phyloP scores from a whole-genome alignment of 1,140 invertebrate genomes.

The Alviniconcha marisindica region DNA sequence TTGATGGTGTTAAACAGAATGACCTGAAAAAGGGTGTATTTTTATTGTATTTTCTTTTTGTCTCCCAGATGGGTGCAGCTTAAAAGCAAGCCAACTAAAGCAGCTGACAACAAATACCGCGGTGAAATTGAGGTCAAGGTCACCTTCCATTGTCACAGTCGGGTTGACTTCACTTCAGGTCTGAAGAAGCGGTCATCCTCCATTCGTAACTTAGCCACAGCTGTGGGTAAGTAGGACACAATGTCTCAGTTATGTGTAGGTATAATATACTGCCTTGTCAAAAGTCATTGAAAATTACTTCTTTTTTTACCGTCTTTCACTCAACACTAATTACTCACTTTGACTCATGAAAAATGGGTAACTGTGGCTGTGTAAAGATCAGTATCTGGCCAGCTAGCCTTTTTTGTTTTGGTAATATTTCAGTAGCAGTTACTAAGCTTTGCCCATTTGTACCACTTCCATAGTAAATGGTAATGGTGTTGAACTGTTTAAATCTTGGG shows the following conservation, averaged over 20 bases:
- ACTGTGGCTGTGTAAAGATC: too few species aligned
- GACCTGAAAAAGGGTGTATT: background rate
- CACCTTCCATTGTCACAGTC: constrained; percentile 88
- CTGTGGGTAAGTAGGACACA: constrained; percentile 48
- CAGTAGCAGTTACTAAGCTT: too few species aligned
- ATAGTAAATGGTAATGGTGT: too few species aligned
- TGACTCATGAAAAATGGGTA: too few species aligned
- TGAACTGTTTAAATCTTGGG: background rate
- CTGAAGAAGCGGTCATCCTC: constrained; percentile 54
- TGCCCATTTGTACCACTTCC: too few species aligned
- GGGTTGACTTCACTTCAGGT: constrained; percentile 48
- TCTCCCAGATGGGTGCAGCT: constrained; percentile 80
- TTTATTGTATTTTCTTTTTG: background rate
- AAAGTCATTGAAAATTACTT: too few species aligned
- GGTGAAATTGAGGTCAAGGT: constrained; percentile 94
- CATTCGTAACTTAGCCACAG: constrained; percentile 55
- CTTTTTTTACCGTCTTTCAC: too few species aligned
- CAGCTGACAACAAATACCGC: constrained; percentile 88
- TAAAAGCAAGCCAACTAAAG: constrained; percentile 81
- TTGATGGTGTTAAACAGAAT: background rate
- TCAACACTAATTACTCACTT: too few species aligned
- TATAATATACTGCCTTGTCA: too few species aligned
- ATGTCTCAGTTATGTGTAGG: too few species aligned
- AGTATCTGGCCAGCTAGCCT: too few species aligned
- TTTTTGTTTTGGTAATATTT: too few species aligned